phyloP scores from a whole-genome alignment of 2,888 invertebrate species.

The Hesperia comma region DNA sequence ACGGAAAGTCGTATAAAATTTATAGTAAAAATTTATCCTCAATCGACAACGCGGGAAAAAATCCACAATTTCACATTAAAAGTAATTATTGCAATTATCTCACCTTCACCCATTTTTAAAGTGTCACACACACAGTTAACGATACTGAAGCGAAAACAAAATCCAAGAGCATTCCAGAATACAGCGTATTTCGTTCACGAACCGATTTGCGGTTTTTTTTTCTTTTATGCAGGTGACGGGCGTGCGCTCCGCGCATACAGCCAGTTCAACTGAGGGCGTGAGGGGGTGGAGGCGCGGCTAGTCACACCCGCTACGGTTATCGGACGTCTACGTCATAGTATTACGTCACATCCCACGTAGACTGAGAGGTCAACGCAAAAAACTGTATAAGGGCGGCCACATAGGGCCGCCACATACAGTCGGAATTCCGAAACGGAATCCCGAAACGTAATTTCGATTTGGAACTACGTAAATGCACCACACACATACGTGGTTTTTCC shows the following conservation, averaged over 20 bases:
- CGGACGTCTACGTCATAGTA: conserved; percentile 40
- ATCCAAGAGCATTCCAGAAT: conserved; percentile 18
- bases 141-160: conserved; percentile 8
- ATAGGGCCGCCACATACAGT: too few relatives aligned
- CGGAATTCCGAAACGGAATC: too few relatives aligned
- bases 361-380: conserved; percentile 4
- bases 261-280: conserved; percentile 50
- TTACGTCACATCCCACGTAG: conserved; percentile 29
- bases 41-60: background rate
- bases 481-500: too few relatives aligned
- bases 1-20: background rate
- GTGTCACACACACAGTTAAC: background rate
- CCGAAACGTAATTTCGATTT: too few relatives aligned
- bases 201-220: conserved; percentile 15
- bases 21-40: background rate
- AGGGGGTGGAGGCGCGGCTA: conserved; percentile 52
- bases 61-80: too few relatives aligned
- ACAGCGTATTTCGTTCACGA: background rate
- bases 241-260: conserved; percentile 51
- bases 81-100: background rate
- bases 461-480: too few relatives aligned
- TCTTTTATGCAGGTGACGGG: conserved; percentile 43
- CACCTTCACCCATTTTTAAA: conserved; percentile 54
- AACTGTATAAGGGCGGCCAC: too few relatives aligned
- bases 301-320: conserved; percentile 60